Evolutionary conservation across 2,888 invertebrate species (phyloP).

Genomic region (Synanthedon andrenaeformis): DNA sequence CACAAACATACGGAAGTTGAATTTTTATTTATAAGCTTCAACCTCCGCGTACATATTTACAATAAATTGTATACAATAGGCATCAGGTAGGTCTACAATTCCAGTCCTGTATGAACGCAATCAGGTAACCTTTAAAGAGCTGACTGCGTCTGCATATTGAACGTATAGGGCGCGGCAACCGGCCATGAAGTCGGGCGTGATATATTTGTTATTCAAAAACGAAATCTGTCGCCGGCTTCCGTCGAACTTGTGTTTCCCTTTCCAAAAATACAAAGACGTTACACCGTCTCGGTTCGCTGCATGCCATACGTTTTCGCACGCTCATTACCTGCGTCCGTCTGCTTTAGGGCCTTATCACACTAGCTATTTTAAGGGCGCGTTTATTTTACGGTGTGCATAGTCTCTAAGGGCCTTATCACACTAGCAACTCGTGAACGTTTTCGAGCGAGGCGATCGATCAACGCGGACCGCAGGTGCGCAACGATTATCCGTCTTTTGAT

Average conservation of each 20-base stretch:
- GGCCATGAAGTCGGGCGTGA: conserved; percentile 45
- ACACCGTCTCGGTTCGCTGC: conserved; percentile 35
- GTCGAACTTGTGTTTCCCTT: conserved; percentile 43
- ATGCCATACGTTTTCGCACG: conserved; percentile 32
- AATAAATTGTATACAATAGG: no score
- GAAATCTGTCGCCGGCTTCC: conserved; percentile 50
- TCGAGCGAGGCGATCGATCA: no score
- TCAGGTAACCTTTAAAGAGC: conserved; percentile 46
- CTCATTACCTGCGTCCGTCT: conserved; percentile 25
- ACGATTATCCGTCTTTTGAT: no score
- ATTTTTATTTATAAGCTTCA: no score
- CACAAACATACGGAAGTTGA: no score
- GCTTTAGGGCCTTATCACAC: neutral
- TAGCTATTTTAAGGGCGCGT: no score
- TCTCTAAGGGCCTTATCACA: no score
- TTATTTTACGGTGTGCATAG: no score
- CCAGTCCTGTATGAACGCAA: neutral
- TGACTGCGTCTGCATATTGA: conserved; percentile 22
- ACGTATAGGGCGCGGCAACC: conserved; percentile 22
- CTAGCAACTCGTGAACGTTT: no score
- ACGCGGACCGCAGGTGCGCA: no score
- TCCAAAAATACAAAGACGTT: conserved; percentile 47
- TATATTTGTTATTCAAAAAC: conserved; percentile 46
- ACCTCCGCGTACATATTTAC: no score
- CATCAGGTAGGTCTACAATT: neutral